A percentile compares a stretch with the other conserved stretches of the same genome.
phyloP scores from a whole-genome alignment of 2,113 vertebrate genomes.

The Anoplopoma fimbria region DNA sequence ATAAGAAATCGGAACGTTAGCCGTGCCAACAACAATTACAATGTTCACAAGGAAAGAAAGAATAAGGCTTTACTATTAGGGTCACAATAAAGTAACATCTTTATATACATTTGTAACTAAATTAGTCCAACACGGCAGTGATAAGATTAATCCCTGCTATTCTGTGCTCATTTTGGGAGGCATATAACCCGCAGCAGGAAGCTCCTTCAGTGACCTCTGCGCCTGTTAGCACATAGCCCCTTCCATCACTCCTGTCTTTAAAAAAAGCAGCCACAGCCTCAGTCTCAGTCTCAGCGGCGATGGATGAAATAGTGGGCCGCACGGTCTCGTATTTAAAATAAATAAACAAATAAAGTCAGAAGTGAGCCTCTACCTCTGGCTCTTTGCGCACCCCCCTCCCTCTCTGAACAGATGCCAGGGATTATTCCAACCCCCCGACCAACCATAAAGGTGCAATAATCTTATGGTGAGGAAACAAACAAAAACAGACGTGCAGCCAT shows the following conservation, averaged over 20 bases:
- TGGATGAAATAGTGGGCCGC: conserved; percentile 70
- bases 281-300: conserved; percentile 51
- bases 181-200: conserved; percentile 63
- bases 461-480: conserved; percentile 85
- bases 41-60: conserved; percentile 29
- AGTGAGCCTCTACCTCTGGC: conserved; percentile 66
- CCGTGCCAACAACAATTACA: conserved; percentile 25
- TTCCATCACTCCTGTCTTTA: conserved; percentile 79
- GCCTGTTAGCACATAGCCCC: conserved; percentile 70
- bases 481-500: conserved; percentile 84
- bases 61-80: not conserved
- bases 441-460: conserved; percentile 89
- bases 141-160: conserved; percentile 69
- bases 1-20: not conserved
- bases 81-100: conserved; percentile 41
- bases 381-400: conserved; percentile 64
- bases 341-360: conserved; percentile 34
- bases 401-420: conserved; percentile 85
- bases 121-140: conserved; percentile 44
- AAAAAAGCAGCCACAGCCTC: conserved; percentile 54
- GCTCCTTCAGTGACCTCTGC: conserved; percentile 77
- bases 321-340: conserved; percentile 73
- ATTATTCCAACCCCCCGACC: conserved; percentile 84
- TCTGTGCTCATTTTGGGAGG: conserved; percentile 63
- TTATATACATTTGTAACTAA: conserved; percentile 62